These are phyloP conservation scores for Schizothorax lantsangensis DNA, from an alignment of 2,797 vertebrate genomes.

Conservation along the genomic window DNA sequence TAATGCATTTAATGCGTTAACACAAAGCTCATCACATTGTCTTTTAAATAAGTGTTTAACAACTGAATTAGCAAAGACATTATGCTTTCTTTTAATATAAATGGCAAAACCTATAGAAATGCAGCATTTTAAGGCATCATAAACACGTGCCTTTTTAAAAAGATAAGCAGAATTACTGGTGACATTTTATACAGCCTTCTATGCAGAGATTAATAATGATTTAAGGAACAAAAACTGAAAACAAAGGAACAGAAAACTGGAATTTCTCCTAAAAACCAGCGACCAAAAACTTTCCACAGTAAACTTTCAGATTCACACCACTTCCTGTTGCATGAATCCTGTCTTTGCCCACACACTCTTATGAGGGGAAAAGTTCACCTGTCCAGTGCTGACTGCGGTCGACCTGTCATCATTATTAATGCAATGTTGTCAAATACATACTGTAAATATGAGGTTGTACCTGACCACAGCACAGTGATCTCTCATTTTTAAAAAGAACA, in stretches of 20 bases:
- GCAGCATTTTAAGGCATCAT: background rate
- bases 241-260: background rate
- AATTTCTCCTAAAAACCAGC: background rate
- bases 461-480: background rate
- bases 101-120: background rate
- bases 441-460: background rate
- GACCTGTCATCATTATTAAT: background rate
- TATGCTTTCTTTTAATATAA: background rate
- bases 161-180: background rate
- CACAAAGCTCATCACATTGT: background rate
- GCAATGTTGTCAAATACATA: background rate
- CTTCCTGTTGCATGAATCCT: background rate
- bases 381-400: background rate
- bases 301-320: background rate
- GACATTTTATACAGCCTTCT: background rate
- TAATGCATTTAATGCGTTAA: background rate
- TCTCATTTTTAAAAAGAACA: background rate
- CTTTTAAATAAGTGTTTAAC: background rate
- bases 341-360: background rate
- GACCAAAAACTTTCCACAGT: background rate
- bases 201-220: background rate
- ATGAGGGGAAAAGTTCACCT: background rate
- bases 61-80: background rate
- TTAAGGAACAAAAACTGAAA: slow-evolving; percentile 19
- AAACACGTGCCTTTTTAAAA: background rate